A percentile compares a stretch with the other conserved stretches of the same genome.
Conservation (phyloP, 1,140 invertebrate genomes). For the Papilio polyxenes region DNA sequence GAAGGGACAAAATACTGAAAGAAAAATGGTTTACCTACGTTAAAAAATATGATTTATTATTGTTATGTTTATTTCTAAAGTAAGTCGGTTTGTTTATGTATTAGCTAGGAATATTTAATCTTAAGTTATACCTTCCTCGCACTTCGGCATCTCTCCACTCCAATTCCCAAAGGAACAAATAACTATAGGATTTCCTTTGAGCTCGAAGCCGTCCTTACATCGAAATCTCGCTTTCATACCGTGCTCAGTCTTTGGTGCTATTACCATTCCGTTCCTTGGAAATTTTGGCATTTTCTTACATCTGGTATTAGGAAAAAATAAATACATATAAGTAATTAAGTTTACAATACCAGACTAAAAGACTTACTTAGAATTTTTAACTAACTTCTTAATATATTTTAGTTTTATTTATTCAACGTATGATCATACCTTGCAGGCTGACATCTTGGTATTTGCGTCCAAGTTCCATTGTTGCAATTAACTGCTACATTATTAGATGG, state of each 20-base stretch:
- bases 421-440: slow-evolving; percentile 85
- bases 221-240: slow-evolving; percentile 95
- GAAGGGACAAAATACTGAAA: slow-evolving; percentile 94
- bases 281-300: slow-evolving; percentile 94
- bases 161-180: slow-evolving; percentile 96
- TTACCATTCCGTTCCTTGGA: slow-evolving; percentile 95
- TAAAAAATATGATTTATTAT: not conserved
- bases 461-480: slow-evolving; percentile 96
- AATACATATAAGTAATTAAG: not conserved
- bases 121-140: slow-evolving; percentile 86
- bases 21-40: not conserved
- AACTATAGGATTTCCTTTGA: slow-evolving; percentile 86
- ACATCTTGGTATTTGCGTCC: slow-evolving; percentile 95
- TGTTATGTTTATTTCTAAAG: too few relatives aligned
- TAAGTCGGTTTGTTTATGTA: too few relatives aligned
- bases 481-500: slow-evolving; percentile 87
- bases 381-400: not conserved
- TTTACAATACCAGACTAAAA: not conserved
- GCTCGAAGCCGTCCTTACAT: slow-evolving; percentile 94
- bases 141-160: slow-evolving; percentile 92
- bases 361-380: too few relatives aligned
- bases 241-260: slow-evolving; percentile 97
- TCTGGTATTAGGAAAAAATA: slow-evolving; percentile 65
- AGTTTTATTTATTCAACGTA: not conserved
- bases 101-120: too few relatives aligned